Base-by-base conservation (phyloP, 1,140 invertebrate genomes). In the Rhizoglyphus robini region DNA sequence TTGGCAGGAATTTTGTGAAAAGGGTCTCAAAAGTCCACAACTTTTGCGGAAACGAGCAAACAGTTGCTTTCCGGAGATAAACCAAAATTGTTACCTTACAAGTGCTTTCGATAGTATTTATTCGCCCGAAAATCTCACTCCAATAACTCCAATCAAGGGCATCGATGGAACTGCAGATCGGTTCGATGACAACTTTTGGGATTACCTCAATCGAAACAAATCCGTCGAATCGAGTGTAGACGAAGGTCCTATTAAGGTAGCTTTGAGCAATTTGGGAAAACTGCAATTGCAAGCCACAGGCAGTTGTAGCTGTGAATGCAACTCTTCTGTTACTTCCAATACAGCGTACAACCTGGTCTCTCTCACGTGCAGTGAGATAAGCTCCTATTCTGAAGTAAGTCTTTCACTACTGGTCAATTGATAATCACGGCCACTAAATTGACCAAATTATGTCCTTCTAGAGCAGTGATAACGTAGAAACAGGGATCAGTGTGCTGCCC, bases 1-100 rank as follows among this genome's bases (percentile, higher is more conserved):
- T 51, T 83, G 83, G 83, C 78, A 78, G 63, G 81, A 83, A 69
- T 83, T 84, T 71, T 81, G 82, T 58, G 80, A 83, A 70, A 79
- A 79, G 68, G 81, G 81, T 1, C 75, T 83, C 15, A 71, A 75
- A 29, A 77, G 75, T 69, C 76, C 76, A 18, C 65, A 75, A 46
- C 72, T 74, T 51, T 63, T 71, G 36, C 72, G 70, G 29, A 68
- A 70, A 63, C 36, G 58, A 46, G 38, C 31, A 18, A 66, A 51
- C 20, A 54, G 62, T 48, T 61, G 63, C 36, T 68, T 65, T 31
- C 15, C 61, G 5, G 34, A 8, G 11, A n/a, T 46, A 31, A 60
- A 65, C 34, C 41, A 48, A 57, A 13, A 63, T 29, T 62, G 41
- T 29, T 60, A 34, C 38, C 23, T 59, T n/a, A 63, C 61, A 36